phyloP scores from a whole-genome alignment of 30 jellyfish, hydroid and myxozoan genomes.

The Rhopilema esculentum region DNA sequence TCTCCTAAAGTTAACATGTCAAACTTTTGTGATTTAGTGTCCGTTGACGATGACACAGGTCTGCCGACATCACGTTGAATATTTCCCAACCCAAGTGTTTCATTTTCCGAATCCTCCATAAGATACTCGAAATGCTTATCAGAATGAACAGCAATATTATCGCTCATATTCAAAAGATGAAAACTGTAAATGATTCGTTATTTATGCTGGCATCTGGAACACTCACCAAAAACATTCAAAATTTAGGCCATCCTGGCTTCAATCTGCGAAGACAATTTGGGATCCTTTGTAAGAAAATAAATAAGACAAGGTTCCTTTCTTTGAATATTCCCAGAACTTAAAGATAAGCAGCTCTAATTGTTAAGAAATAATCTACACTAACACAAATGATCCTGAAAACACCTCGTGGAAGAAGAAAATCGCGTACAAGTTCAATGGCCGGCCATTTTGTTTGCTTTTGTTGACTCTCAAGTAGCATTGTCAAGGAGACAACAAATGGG shows the following conservation, averaged over 20 bases:
- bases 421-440: background rate
- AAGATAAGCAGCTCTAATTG: no score
- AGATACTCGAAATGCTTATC: slow-evolving; percentile 29
- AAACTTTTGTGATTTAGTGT: background rate
- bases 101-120: slow-evolving; percentile 23
- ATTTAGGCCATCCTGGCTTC: no score
- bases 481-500: background rate
- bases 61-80: background rate
- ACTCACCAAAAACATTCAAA: background rate
- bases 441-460: background rate
- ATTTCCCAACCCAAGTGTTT: background rate
- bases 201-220: background rate
- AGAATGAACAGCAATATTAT: slow-evolving; percentile 56
- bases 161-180: slow-evolving; percentile 4
- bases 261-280: no score
- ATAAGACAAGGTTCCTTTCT: no score
- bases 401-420: background rate
- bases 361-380: no score
- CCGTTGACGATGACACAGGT: background rate
- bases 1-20: slow-evolving; percentile 29
- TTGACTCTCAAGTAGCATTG: background rate
- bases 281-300: no score
- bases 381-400: no score
- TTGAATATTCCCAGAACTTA: no score
- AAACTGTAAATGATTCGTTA: background rate